phyloP scores from a whole-genome alignment of 2,113 vertebrate genomes.

The Ceyx melanurus region DNA sequence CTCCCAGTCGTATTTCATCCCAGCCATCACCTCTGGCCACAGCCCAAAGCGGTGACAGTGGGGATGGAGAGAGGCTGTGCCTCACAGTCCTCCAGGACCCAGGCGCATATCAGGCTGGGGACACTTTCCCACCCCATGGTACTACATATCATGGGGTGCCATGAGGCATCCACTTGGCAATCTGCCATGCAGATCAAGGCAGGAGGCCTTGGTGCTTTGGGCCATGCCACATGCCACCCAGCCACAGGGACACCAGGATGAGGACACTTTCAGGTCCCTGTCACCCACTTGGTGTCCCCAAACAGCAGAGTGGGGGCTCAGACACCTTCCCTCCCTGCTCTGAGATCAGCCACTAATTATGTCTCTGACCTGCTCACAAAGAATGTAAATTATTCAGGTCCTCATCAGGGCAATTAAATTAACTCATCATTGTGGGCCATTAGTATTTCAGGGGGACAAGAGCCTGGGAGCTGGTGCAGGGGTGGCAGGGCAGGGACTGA shows the following conservation, averaged over 20 bases:
- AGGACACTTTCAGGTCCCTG: neutral
- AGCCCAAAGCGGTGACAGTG: neutral
- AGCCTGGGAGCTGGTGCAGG: neutral
- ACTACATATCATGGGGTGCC: fast-evolving
- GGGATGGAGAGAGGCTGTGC: neutral
- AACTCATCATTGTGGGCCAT: constrained; percentile 32
- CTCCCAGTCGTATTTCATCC: constrained; percentile 12
- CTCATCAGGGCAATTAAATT: constrained; percentile 70
- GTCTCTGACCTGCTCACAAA: neutral
- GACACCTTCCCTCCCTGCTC: neutral
- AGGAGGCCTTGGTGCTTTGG: neutral
- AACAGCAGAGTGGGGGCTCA: neutral
- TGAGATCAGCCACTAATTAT: constrained; percentile 22
- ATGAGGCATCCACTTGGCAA: no score
- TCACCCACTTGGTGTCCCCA: neutral
- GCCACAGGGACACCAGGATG: neutral
- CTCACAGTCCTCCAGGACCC: fast-evolving
- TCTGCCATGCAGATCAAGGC: neutral
- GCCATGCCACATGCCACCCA: fast-evolving
- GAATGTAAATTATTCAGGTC: constrained; percentile 64
- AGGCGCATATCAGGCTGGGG: fast-evolving
- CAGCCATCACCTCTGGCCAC: neutral
- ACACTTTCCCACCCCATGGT: neutral
- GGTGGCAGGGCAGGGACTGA: neutral
- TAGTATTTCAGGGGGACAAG: constrained; percentile 53